These are phyloP conservation scores for Monochamus saltuarius DNA, from an alignment of 1,140 invertebrate species.

Conservation along the genomic window DNA sequence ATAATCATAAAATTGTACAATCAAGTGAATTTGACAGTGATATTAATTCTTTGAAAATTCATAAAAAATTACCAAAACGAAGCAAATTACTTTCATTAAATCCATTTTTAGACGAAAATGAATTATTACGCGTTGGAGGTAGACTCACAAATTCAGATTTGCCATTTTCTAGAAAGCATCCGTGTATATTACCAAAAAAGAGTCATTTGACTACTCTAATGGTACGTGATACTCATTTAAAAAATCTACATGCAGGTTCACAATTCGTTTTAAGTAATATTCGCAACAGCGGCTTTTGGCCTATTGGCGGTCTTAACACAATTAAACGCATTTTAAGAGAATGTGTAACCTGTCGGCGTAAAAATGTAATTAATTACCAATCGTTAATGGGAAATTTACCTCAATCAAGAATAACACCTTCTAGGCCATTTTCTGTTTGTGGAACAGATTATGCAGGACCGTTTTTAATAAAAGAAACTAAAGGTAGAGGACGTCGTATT, in stretches of 20 bases:
- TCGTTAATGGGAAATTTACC: too few species aligned
- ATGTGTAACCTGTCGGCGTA: slow-evolving; percentile 6
- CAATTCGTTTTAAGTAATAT: slow-evolving; percentile 3
- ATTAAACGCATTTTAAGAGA: slow-evolving; percentile 7
- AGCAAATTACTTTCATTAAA: slow-evolving; percentile 12
- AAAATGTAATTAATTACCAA: too few species aligned
- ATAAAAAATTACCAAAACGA: not conserved
- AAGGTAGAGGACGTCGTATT: too few species aligned
- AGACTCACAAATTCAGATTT: slow-evolving; percentile 14
- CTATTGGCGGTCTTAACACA: not conserved
- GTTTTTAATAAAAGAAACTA: too few species aligned
- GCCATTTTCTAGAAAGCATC: too few species aligned
- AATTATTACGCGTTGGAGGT: slow-evolving; percentile 13
- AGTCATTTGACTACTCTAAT: slow-evolving; percentile 16
- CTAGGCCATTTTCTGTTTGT: too few species aligned
- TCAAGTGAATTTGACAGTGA: not conserved
- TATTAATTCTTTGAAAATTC: not conserved
- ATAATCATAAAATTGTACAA: not conserved
- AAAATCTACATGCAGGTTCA: slow-evolving; percentile 6
- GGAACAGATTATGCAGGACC: too few species aligned
- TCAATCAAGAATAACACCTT: too few species aligned
- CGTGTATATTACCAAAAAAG: not conserved
- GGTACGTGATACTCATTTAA: slow-evolving; percentile 4
- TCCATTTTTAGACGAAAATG: slow-evolving; percentile 14
- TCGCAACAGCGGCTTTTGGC: slow-evolving; percentile 1